Base-by-base conservation (phyloP, 2,888 invertebrate genomes). In the Amphimallon solstitiale region DNA sequence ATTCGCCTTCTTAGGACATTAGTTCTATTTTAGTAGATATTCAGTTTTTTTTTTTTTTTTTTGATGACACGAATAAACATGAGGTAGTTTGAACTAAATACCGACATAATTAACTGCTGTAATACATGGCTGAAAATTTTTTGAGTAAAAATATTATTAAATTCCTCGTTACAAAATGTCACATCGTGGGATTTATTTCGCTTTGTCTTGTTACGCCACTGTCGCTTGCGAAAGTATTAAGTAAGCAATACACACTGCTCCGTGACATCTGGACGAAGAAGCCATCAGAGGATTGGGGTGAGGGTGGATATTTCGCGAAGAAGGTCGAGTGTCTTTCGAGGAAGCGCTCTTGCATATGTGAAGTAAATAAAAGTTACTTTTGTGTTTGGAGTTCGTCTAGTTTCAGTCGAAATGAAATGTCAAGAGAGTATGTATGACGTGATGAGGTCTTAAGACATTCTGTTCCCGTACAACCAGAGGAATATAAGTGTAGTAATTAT, bases 251-350 rank as follows among this genome's bases (percentile, higher is more conserved):
- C 19, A 45, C 45, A 17, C 17, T 43, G 14, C 43, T 17, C 5
- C 45, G 7, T 45, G 10, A 45, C 17, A 45, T 45, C 19, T 45
- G 17, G 17, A n/a, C 12, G 12, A 19, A 7, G 19, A 17, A 45
- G 19, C n/a, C 45, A 17, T 19, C 19, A 17, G 19, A 45, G 43
- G 43, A 43, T 43, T 9, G 15, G 2, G 9, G 7, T 14, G 23
- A 29, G 23, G 6, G 7, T 12, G 23, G 49, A 29, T 14, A 29
- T 12, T 12, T 43, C 23, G 14, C 49, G 14, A 49, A 12, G 10
- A 29, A 49, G 29, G 49, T 49, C 49, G 49, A 49, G 49, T 49
- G 23, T 49, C n/a, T 49, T 49, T 10, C 29, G 49, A 14, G 15
- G 15, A 14, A 34, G 15, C 29, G 14, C 48, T 21, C 48, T 49